Evolutionary conservation across 2,888 invertebrate genomes (phyloP), one percentile per base, ranked within the genome.

Genomic region (Conops quadrifasciatus): DNA sequence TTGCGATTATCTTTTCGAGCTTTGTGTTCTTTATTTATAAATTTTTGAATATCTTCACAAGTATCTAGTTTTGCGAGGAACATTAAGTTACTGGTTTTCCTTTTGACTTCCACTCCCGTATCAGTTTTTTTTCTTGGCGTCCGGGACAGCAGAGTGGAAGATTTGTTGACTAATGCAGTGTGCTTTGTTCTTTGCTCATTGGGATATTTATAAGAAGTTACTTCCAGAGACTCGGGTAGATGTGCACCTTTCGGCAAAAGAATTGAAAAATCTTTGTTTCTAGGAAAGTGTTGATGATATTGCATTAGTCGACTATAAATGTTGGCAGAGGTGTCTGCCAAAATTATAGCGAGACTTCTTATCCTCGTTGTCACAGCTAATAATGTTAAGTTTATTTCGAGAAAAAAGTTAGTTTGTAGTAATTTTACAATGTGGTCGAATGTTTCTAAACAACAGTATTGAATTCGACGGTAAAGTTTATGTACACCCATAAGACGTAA

Each of bases 281-380:
- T 49, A 0, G 85, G 84, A 62, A 85, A 82, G n/a, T 75, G 71
- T 0, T n/a, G 2, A 1, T 80, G 73, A 47, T 78, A 77, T 0
- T 69, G 63, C 2, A 77, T 7, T 9, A 83, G 49, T 53, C 75
- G 75, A 49, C 75, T 77, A 51, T 85, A 85, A 0, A 82, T 72
- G 2, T 67, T 71, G 2, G 77, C 77, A 49, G 79, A 80, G 53
- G 68, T 72, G 63, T 77, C 81, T 3, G 77, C 70, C 19, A 82
- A 72, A 21, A 76, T 67, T 1, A 73, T 72, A 45, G 79, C 80
- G 0, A 82, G 59, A 59, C 75, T 80, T 69, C 81, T 76, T 5
- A 84, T 75, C 67, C 82, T 83, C 1, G 82, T 80, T 13, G 83
- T 71, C 0, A 81, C 80, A 15, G 84, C 80, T n/a, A 85, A 36